Evolutionary conservation across 2,797 vertebrate species (phyloP), one percentile per base, ranked within the genome.

Genomic region (Falco rusticolus): DNA sequence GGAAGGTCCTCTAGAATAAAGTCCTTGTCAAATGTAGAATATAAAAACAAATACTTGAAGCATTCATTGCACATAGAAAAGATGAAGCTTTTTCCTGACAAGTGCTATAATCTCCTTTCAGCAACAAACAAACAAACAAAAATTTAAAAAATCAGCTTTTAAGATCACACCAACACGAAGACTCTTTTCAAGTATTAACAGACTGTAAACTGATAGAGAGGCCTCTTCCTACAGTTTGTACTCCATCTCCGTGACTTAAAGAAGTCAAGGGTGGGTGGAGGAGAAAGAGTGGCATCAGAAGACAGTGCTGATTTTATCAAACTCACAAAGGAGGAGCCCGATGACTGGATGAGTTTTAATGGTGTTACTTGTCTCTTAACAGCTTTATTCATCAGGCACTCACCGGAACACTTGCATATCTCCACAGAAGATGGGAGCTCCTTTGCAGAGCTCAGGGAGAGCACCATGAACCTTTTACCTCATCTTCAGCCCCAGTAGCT

Each of bases 1-100:
- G 43, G 47, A 81, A 71, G 45, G 31, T 51, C 37, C 96, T 89
- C 86, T n/a, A 37, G 61, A 78, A 57, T 63, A 15, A 87, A 89
- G 84, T 72, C 79, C 54, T 88, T 76, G 63, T 95, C 92, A 96
- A 80, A 81, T 31, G 34, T 18, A 87, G 59, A 91, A 81, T 64
- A 63, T 41, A 79, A 69, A 87, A 95, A 21, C 41, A 88, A 95
- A 70, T 80, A 82, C 37, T 93, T 84, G 48, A 93, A 92, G 75
- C 53, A 60, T 80, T 92, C 47, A 71, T 13, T 66, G 56, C 75
- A 83, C 29, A 24, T 34, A 39, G 65, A 54, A 97, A 81, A 59
- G 81, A 90, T 43, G 64, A 77, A 82, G 82, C 51, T 86, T 92
- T 71, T 75, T 74, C 81, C 87, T 81, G 72, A 81, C 39, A 93